Evolutionary conservation across 2,888 invertebrate species (phyloP).

Genomic region (Tryphoninae sp.): DNA sequence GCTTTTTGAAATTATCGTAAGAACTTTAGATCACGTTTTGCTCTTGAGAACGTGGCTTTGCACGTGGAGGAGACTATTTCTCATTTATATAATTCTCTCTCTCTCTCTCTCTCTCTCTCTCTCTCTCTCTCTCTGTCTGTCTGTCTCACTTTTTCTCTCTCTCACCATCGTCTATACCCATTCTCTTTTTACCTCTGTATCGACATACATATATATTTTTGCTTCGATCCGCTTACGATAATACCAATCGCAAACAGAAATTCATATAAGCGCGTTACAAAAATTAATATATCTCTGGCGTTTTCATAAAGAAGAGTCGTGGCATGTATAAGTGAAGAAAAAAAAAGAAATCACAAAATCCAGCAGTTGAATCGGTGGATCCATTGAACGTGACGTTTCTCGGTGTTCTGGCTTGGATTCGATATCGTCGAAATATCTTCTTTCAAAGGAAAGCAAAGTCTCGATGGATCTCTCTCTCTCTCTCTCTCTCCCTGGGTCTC

Average conservation of each 20-base stretch:
- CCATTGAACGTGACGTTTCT: conserved; percentile 70
- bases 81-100: neutral
- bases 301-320: neutral
- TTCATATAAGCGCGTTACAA: neutral
- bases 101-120: neutral
- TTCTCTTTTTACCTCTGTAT: neutral
- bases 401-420: conserved; percentile 63
- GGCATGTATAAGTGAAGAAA: neutral
- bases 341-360: conserved; percentile 73
- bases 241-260: neutral
- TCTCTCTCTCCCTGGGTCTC: neutral
- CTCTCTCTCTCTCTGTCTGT: neutral
- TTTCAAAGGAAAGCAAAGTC: conserved; percentile 68
- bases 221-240: neutral
- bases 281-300: neutral
- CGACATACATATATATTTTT: neutral
- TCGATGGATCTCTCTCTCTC: conserved; percentile 50
- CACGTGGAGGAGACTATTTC: neutral
- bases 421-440: conserved; percentile 73
- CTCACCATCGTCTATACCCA: no score
- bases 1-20: neutral
- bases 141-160: neutral
- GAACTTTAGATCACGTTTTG: neutral
- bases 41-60: neutral
- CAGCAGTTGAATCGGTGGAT: conserved; percentile 71